A percentile compares a stretch with the other conserved stretches of the same genome.
These are phyloP conservation scores for Calliopsis andreniformis DNA, from an alignment of 1,140 invertebrate species.

Conservation along the genomic window DNA sequence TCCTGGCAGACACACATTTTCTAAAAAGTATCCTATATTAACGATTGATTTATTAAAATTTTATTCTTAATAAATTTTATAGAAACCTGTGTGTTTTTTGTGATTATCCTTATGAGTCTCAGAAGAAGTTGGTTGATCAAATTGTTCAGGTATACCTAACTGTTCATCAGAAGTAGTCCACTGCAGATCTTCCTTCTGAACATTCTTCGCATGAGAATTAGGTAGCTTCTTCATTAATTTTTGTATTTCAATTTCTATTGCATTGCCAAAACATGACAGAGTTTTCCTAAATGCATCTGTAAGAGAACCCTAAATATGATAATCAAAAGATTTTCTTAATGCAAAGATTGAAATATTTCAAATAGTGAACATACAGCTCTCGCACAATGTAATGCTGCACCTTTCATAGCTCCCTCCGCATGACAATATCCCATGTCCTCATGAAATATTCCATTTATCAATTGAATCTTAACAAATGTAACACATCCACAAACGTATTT, in stretches of 20 bases:
- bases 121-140: neutral
- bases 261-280: constrained; percentile 37
- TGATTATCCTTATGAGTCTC: neutral
- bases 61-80: neutral
- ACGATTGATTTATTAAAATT: neutral
- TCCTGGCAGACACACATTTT: neutral
- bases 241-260: constrained; percentile 22
- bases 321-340: neutral
- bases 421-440: constrained; percentile 69
- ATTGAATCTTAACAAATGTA: constrained; percentile 51
- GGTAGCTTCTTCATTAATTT: neutral
- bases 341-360: neutral
- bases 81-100: constrained; percentile 14
- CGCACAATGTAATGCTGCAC: constrained; percentile 63
- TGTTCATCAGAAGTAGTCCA: neutral
- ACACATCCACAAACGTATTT: constrained; percentile 44
- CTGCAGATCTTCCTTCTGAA: neutral
- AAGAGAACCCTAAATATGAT: constrained; percentile 39
- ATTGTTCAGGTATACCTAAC: neutral
- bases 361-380: constrained; percentile 58
- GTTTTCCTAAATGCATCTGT: constrained; percentile 39
- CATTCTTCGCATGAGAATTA: neutral
- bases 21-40: neutral
- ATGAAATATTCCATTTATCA: constrained; percentile 68
- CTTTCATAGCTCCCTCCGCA: constrained; percentile 63